These are phyloP conservation scores for Chrysomallon squamiferum DNA, from an alignment of 1,140 invertebrate genomes.

Conservation along the genomic window DNA sequence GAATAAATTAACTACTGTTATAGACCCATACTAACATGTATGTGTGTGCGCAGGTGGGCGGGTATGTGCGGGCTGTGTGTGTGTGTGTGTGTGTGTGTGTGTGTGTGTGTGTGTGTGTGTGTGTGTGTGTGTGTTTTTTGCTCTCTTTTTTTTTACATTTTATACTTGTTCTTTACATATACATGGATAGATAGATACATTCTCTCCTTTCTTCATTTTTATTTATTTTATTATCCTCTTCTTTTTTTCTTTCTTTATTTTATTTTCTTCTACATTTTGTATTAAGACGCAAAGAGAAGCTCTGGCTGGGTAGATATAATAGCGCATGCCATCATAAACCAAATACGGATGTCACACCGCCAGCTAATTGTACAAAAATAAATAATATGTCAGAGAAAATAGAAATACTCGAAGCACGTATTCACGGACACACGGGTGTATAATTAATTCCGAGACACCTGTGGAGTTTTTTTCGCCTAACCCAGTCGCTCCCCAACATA, in stretches of 20 bases:
- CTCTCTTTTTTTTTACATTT: background rate
- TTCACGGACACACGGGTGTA: too few species aligned
- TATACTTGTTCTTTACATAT: background rate
- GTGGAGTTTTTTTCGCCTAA: too few species aligned
- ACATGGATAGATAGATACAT: background rate
- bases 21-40: background rate
- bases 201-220: background rate
- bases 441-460: too few species aligned
- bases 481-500: too few species aligned
- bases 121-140: background rate
- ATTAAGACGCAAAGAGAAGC: background rate
- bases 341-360: too few species aligned
- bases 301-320: too few species aligned
- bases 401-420: too few species aligned
- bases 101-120: background rate
- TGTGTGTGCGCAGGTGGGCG: too few species aligned
- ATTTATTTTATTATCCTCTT: background rate
- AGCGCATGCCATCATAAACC: too few species aligned
- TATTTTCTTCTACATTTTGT: background rate
- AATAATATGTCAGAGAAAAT: too few species aligned
- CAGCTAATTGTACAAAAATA: too few species aligned
- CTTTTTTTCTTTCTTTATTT: background rate
- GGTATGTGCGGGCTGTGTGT: too few species aligned
- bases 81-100: background rate
- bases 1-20: background rate